Evolutionary conservation across 2,888 invertebrate genomes (phyloP).

Genomic region (Lacanobia oleracea): DNA sequence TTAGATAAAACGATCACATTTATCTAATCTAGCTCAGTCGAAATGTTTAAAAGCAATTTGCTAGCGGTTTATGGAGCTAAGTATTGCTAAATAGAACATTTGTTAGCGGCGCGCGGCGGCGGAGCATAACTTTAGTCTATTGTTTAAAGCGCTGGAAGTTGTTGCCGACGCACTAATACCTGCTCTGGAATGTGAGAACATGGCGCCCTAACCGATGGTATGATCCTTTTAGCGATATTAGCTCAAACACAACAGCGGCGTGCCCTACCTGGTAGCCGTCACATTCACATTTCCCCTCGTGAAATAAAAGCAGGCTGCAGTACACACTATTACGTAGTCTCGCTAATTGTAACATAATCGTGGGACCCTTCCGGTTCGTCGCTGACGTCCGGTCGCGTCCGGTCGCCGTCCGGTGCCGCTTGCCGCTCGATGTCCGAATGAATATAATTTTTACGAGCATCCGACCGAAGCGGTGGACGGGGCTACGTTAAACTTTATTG

Average conservation of each 20-base stretch:
- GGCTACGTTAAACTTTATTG: constrained; percentile 72
- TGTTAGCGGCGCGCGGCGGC: constrained; percentile 12
- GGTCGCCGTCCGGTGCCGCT: constrained; percentile 1
- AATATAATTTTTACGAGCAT: constrained; percentile 70
- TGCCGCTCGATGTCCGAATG: constrained; percentile 58
- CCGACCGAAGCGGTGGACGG: constrained; percentile 7
- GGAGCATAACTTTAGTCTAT: constrained; percentile 32
- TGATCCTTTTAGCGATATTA: constrained; percentile 9
- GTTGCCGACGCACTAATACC: constrained; percentile 17
- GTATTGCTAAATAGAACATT: constrained; percentile 57
- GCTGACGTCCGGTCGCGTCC: constrained; percentile 15
- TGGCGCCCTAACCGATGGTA: background rate
- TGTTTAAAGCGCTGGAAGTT: constrained; percentile 34
- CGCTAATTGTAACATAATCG: constrained; percentile 48
- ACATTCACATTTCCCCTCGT: constrained; percentile 25
- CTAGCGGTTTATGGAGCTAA: constrained; percentile 48
- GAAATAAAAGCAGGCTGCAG: constrained; percentile 20
- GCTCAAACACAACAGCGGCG: constrained; percentile 6
- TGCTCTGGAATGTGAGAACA: constrained; percentile 16
- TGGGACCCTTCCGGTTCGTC: constrained; percentile 40
- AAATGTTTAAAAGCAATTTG: constrained; percentile 60
- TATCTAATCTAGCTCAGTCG: constrained; percentile 60
- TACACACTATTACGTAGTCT: constrained; percentile 31
- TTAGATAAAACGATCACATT: constrained; percentile 65
- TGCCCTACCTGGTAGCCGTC: constrained; percentile 2